Base-by-base conservation (phyloP, 2,888 invertebrate genomes). In the Heliothis peltigera region DNA sequence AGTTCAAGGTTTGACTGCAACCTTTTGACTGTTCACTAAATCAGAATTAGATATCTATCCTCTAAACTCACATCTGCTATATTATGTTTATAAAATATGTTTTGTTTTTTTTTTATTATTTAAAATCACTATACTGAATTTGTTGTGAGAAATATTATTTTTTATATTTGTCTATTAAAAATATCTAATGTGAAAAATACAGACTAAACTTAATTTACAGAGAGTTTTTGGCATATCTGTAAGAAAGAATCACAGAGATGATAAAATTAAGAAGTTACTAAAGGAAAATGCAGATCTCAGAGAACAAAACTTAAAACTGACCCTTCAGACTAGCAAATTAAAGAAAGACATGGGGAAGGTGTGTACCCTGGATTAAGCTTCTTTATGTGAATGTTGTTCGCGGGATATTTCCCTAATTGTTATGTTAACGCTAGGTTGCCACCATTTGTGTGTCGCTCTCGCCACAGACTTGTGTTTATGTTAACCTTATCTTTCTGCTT, bases 331-430 rank as follows among this genome's bases (percentile, higher is more conserved):
- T 25, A 78, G 86, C n/a, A 91, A 86, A 81, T 63, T 92, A 39
- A 93, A 91, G 70, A 93, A 90, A 80, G 89, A 92, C 43, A 83
- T 91, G 60, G 90, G 87, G 15, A 93, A 94, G 92, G 94, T 94
- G 67, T 78, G 86, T 69, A 64, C 39, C 44, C 19, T 25, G 17
- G 15, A n/a, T 15, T 4, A 18, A 8, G 21, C 8, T 43, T 18
- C 21, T 17, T 18, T 7, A n/a, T 47, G 19, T 47, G 10, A 8
- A 4, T 46, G 46, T 28, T 19, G 19, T 10, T 42, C 46, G 18
- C 5, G 0, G 28, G 17, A 4, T 5, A 32, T 47, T 42, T 28
- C 18, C 17, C 10, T 39, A 25, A 43, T 8, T 64, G 21, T 43
- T 17, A 42, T 42, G 4, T n/a, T 15, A 46, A 12, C 19, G 18